Percentiles rank a stretch among this genome's conserved stretches.
These are phyloP conservation scores for Chaunax sp. DNA, from an alignment of 2,797 vertebrate genomes.

Conservation along the genomic window DNA sequence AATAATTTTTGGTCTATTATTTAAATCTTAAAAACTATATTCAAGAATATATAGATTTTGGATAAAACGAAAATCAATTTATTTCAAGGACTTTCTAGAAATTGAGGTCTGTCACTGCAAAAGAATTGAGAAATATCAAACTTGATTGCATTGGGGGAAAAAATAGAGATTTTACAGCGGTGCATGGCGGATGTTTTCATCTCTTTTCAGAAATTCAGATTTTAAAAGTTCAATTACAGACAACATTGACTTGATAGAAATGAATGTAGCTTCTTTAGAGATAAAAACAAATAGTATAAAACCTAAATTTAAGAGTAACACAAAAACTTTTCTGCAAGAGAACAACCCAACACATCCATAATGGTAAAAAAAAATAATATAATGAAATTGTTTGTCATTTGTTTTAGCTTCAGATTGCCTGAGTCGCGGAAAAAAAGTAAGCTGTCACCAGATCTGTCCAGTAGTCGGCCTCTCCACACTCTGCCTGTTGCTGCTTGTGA, in stretches of 20 bases:
- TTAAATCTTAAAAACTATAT: too few species aligned
- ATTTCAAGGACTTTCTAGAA: background rate
- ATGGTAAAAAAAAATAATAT: background rate
- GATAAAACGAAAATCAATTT: too few species aligned
- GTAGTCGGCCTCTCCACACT: slow-evolving; percentile 15
- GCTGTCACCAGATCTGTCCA: background rate
- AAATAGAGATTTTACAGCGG: background rate
- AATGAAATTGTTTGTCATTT: background rate
- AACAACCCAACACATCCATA: too few species aligned
- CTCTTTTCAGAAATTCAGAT: too few species aligned
- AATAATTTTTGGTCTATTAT: too few species aligned
- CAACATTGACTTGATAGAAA: background rate
- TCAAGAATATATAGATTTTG: too few species aligned
- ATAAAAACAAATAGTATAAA: too few species aligned
- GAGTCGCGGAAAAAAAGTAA: background rate
- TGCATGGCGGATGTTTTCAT: too few species aligned
- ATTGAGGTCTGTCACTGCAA: too few species aligned
- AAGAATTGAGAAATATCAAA: background rate
- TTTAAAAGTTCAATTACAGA: background rate
- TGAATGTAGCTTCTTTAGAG: too few species aligned
- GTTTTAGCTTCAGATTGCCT: slow-evolving; percentile 17
- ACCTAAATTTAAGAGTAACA: too few species aligned
- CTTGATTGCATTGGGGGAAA: background rate
- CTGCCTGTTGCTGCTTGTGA: slow-evolving; percentile 39
- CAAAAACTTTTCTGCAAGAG: too few species aligned